Evolutionary conservation across 2,888 invertebrate species (phyloP).

Genomic region (Cremastobaeus sp.): DNA sequence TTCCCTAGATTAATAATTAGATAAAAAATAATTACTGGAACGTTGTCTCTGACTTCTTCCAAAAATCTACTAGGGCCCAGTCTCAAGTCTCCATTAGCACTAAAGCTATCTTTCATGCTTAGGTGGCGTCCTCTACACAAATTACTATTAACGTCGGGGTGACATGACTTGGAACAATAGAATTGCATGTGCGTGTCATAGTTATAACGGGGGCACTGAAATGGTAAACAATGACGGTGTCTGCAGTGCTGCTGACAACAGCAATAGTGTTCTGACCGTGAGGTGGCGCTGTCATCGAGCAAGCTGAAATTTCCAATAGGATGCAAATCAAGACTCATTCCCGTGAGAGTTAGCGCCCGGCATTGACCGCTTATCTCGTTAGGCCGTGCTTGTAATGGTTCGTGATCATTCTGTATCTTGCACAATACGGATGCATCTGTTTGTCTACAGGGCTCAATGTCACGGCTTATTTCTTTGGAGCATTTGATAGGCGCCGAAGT

Average conservation of each 20-base stretch:
- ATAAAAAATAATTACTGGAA: too few relatives aligned
- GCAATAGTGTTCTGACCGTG: background rate
- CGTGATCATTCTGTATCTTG: conserved; percentile 46
- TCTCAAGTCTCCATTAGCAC: too few relatives aligned
- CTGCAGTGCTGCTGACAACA: conserved; percentile 5
- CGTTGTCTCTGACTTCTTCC: too few relatives aligned
- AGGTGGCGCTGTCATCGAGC: conserved; percentile 13
- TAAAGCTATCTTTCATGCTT: too few relatives aligned
- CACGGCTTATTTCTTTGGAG: conserved; percentile 35
- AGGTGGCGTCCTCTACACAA: too few relatives aligned
- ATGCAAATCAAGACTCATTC: conserved; percentile 30
- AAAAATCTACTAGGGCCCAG: too few relatives aligned
- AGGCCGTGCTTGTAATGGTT: conserved; percentile 38
- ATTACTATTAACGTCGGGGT: background rate
- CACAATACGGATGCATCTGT: conserved; percentile 44
- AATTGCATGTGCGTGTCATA: background rate
- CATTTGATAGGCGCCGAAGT: conserved; percentile 15
- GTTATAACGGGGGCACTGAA: background rate
- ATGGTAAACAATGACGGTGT: conserved; percentile 2
- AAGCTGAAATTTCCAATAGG: conserved; percentile 9
- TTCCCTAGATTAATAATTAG: too few relatives aligned
- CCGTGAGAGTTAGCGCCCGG: conserved; percentile 32
- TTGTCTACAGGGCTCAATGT: conserved; percentile 38
- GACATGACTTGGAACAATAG: background rate
- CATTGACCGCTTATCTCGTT: conserved; percentile 53